A percentile compares a stretch with the other conserved stretches of the same genome.
Conservation (phyloP, 92 coral and sea anemone genomes). For the Siderastrea radians region DNA sequence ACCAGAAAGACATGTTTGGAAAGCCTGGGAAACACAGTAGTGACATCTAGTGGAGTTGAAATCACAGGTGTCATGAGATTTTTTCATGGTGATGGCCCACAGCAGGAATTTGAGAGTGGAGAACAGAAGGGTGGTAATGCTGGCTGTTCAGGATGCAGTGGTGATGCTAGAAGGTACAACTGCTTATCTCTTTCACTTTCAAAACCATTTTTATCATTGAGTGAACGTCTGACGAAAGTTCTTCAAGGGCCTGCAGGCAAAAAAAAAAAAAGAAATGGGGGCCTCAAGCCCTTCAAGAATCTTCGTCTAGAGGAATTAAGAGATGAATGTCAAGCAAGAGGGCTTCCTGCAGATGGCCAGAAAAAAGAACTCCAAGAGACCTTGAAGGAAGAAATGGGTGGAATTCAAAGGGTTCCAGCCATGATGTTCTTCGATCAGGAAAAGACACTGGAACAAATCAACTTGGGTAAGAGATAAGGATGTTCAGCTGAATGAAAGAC, state of each 20-base stretch:
- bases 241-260: slow-evolving; percentile 45
- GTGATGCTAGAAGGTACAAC: slow-evolving; percentile 44
- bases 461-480: slow-evolving; percentile 5
- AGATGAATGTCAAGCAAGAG: slow-evolving; percentile 51
- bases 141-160: slow-evolving; percentile 45
- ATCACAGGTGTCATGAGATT: slow-evolving; percentile 61
- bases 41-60: slow-evolving; percentile 23
- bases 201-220: slow-evolving; percentile 34
- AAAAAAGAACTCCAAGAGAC: slow-evolving; percentile 43
- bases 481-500: not conserved
- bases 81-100: slow-evolving; percentile 72
- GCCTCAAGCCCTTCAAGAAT: slow-evolving; percentile 52
- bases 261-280: slow-evolving; percentile 39
- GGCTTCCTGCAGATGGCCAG: slow-evolving; percentile 39
- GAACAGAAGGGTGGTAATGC: slow-evolving; percentile 59
- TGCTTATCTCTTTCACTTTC: slow-evolving; percentile 33
- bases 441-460: slow-evolving; percentile 34
- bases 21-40: not conserved
- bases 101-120: slow-evolving; percentile 49
- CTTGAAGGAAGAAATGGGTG: slow-evolving; percentile 47
- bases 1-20: not conserved
- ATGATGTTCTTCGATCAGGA: slow-evolving; percentile 59
- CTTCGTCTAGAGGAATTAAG: slow-evolving; percentile 41
- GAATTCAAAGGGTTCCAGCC: slow-evolving; percentile 52
- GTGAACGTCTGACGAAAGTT: slow-evolving; percentile 40